These are phyloP conservation scores for Leptocoma aspasia DNA, from an alignment of 2,113 vertebrate genomes.

Conservation along the genomic window DNA sequence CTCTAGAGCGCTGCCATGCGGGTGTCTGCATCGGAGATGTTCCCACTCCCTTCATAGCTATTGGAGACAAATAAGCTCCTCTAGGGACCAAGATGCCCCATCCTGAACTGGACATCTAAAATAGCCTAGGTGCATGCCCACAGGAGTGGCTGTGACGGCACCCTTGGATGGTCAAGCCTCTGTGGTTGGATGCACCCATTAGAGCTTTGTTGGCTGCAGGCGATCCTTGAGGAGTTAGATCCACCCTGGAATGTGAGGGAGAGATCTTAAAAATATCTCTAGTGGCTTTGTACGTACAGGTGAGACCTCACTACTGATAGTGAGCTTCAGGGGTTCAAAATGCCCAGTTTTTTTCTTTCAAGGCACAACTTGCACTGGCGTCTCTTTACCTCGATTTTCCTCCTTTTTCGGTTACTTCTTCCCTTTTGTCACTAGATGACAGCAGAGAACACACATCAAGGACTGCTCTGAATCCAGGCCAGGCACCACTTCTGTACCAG, in stretches of 20 bases:
- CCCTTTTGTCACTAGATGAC: conserved; percentile 44
- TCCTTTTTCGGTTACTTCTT: background rate
- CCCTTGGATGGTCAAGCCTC: background rate
- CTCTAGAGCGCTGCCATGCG: background rate
- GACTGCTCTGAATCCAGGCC: background rate
- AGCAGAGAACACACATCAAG: conserved; percentile 28
- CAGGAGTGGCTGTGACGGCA: background rate
- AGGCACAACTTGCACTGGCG: background rate
- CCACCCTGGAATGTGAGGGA: accelerated
- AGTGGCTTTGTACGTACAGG: accelerated
- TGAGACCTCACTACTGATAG: background rate
- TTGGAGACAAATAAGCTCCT: background rate
- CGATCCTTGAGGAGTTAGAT: background rate
- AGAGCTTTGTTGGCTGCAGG: background rate
- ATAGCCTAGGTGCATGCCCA: background rate
- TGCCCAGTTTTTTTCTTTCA: background rate
- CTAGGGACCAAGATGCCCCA: background rate
- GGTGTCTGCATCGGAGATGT: background rate
- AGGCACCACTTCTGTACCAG: background rate
- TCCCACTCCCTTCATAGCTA: background rate
- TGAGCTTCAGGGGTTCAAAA: background rate
- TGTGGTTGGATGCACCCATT: accelerated
- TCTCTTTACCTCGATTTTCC: background rate
- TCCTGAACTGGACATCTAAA: background rate
- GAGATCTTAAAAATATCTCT: background rate